Percentiles rank a stretch among this genome's conserved stretches.
Conservation (phyloP, 1,140 invertebrate genomes). For the Muscidifurax raptorellus region DNA sequence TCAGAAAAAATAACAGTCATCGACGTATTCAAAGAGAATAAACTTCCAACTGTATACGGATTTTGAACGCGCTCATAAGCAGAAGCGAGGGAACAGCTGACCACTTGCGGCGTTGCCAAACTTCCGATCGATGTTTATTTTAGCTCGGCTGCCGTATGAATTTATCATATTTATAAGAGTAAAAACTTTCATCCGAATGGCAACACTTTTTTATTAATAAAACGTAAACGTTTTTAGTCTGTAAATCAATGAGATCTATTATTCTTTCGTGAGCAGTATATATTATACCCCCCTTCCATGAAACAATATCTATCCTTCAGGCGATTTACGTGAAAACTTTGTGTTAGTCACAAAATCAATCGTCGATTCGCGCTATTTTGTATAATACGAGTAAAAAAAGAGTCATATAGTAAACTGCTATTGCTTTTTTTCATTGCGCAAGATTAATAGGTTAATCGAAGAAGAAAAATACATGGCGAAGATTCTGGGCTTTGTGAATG, state of each 20-base stretch:
- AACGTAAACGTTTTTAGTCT: background rate
- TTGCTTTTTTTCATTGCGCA: too few species aligned
- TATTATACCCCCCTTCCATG: too few species aligned
- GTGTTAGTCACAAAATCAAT: too few species aligned
- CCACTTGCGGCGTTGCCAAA: slow-evolving; percentile 35
- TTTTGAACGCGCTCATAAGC: background rate
- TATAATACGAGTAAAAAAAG: too few species aligned
- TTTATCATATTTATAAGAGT: background rate
- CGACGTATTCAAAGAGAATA: background rate
- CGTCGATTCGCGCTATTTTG: too few species aligned
- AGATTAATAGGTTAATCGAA: too few species aligned
- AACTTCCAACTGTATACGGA: background rate
- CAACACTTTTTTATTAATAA: background rate
- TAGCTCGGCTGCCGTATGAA: background rate
- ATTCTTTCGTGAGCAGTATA: too few species aligned
- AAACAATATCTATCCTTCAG: too few species aligned
- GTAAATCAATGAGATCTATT: too few species aligned
- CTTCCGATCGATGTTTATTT: slow-evolving; percentile 24
- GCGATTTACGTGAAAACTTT: too few species aligned
- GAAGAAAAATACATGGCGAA: background rate
- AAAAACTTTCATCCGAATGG: background rate
- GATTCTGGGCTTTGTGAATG: background rate
- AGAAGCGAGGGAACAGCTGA: slow-evolving; percentile 23
- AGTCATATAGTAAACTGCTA: too few species aligned
- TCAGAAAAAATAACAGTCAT: too few species aligned